A percentile compares a stretch with the other conserved stretches of the same genome.
Conservation (phyloP, 2,113 vertebrate genomes). For the Aldabrachelys gigantea region DNA sequence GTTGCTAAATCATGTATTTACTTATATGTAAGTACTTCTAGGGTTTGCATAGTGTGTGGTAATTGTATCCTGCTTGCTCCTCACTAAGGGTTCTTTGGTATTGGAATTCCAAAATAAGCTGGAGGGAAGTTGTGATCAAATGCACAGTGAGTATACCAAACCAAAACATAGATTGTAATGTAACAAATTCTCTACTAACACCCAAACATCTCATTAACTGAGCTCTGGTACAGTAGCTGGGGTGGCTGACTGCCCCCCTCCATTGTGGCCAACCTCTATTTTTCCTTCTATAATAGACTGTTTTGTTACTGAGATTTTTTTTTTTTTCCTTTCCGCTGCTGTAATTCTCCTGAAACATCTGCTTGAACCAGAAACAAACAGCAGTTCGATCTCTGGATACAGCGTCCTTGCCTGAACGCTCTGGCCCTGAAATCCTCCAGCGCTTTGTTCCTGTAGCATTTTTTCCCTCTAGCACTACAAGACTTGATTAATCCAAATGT, state of each 20-base stretch:
- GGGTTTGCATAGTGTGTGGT: background rate
- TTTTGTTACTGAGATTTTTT: background rate
- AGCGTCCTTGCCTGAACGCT: rapidly evolving
- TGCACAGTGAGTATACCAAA: background rate
- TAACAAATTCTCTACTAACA: background rate
- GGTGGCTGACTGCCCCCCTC: conserved; percentile 2
- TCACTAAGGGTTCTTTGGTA: background rate
- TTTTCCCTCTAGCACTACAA: background rate
- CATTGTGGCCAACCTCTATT: conserved; percentile 17
- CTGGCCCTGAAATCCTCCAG: background rate
- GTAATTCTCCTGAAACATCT: conserved; percentile 38
- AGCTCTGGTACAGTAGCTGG: background rate
- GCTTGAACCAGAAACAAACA: conserved; percentile 20
- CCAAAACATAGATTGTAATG: background rate
- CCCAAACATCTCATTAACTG: background rate
- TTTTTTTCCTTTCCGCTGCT: conserved; percentile 4
- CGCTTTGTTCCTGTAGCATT: conserved; percentile 46
- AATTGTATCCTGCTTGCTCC: background rate
- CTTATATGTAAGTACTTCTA: background rate
- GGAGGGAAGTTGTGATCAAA: background rate
- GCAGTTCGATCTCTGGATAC: background rate
- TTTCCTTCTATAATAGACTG: conserved; percentile 1
- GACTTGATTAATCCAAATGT: conserved; percentile 65
- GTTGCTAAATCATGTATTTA: background rate
- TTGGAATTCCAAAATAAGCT: background rate